Evolutionary conservation across 2,113 vertebrate genomes (phyloP), one percentile per base, ranked within the genome.

Genomic region (Silurus glanis): DNA sequence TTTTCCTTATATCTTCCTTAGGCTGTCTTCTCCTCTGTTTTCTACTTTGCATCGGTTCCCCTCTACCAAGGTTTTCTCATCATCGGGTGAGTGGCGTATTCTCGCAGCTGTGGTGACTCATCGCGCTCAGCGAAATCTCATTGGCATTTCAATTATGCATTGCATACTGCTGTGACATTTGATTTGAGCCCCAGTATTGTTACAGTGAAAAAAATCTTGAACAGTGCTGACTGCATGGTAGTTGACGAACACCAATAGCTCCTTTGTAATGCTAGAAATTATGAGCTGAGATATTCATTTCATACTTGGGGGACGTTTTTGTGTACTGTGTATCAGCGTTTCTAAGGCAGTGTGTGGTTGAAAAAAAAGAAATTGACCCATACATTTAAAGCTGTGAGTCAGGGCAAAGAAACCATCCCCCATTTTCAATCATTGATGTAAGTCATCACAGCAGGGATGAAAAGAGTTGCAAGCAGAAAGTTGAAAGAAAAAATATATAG

Each of bases 51-150:
- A 51, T 99, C 97, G 0, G 97, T 99, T 64, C 97, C 97, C 2
- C 97, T 99, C 89, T 99, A 99, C 91, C 97, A 99, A 95, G 98
- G 97, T 87, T 99, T 98, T 93, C 96, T 99, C 92, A 97, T 97
- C 83, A 98, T 99, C 47, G 97, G 98, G 97, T 99, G 94, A 97
- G 97, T 92, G 75, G 71, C 56, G 3, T 58, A n/a, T 4, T 71
- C 61, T 0, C 58, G 66, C 67, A 82, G 80, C 59, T 13, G 76
- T 51, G 85, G 86, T 93, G 92, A 93, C 92, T 92, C 91, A 92
- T 91, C 79, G 83, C 89, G 62, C 67, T 53, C 28, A 86, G 7
- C 83, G 79, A 87, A 87, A 83, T 89, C 74, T 74, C 72, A 7
- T n/a, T 87, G 86, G 88, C 56, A 89, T 89, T 81, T 84, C 61